These are phyloP conservation scores for Masnerella sp. DNA, from an alignment of 2,888 invertebrate species.

Conservation along the genomic window DNA sequence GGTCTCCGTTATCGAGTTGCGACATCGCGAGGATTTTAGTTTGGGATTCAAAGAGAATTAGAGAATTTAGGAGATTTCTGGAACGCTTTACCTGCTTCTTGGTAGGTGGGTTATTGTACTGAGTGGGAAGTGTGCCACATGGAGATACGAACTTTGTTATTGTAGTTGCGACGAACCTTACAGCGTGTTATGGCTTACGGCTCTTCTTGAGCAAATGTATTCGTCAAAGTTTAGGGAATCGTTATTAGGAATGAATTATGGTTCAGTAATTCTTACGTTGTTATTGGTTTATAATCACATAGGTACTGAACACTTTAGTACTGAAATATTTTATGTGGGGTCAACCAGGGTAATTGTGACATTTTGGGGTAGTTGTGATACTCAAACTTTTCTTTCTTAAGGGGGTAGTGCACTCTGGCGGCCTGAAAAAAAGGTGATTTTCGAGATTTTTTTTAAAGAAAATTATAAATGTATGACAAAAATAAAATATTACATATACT, in stretches of 20 bases:
- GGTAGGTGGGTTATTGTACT: conserved; percentile 40
- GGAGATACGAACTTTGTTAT: conserved; percentile 56
- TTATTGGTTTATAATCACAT: not conserved
- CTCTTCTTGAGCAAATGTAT: conserved; percentile 35
- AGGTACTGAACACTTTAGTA: no score
- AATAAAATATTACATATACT: no score
- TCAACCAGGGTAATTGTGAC: no score
- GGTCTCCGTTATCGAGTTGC: conserved; percentile 57
- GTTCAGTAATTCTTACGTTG: not conserved
- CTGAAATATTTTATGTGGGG: no score
- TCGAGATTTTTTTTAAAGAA: no score
- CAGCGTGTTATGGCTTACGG: conserved; percentile 42
- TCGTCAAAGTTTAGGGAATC: conserved; percentile 27
- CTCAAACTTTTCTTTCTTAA: no score
- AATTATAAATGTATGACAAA: no score
- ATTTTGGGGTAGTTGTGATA: no score
- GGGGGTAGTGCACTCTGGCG: no score
- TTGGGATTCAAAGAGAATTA: conserved; percentile 47
- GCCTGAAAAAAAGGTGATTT: no score
- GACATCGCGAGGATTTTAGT: conserved; percentile 60
- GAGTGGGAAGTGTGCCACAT: conserved; percentile 42
- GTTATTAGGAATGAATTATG: conserved; percentile 29
- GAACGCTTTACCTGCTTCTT: conserved; percentile 47
- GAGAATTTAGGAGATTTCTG: conserved; percentile 58
- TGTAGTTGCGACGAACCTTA: conserved; percentile 43